A percentile compares a stretch with the other conserved stretches of the same genome.
These are phyloP conservation scores for Bursaphelenchus mucronatus DNA, from an alignment of 1,140 invertebrate species.

Conservation along the genomic window DNA sequence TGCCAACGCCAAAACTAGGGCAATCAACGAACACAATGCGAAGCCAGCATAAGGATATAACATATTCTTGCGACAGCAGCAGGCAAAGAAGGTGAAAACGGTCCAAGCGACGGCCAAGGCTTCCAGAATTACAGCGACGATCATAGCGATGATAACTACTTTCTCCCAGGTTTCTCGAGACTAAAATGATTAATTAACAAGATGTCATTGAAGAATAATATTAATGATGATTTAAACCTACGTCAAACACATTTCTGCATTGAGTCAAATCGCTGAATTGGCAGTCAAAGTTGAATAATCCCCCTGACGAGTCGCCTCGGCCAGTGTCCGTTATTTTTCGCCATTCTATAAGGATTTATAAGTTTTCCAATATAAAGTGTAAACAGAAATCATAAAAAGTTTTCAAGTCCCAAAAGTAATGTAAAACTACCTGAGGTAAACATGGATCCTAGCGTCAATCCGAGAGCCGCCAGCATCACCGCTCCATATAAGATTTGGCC, in stretches of 20 bases:
- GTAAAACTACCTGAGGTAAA: slow-evolving; percentile 34
- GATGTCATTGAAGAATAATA: too few relatives aligned
- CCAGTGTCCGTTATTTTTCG: slow-evolving; percentile 10
- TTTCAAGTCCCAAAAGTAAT: too few relatives aligned
- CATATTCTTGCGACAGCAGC: slow-evolving; percentile 8
- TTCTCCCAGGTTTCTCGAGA: slow-evolving; percentile 13
- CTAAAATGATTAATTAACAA: background rate
- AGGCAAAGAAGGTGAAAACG: slow-evolving; percentile 15
- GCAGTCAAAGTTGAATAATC: slow-evolving; percentile 16
- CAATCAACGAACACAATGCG: slow-evolving; percentile 2
- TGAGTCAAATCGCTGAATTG: too few relatives aligned
- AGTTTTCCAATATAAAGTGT: too few relatives aligned
- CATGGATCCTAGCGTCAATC: slow-evolving; percentile 33
- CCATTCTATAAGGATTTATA: background rate
- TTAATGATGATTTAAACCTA: too few relatives aligned
- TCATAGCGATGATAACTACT: slow-evolving; percentile 15
- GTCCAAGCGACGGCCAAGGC: slow-evolving; percentile 11
- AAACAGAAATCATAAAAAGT: too few relatives aligned
- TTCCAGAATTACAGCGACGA: slow-evolving; percentile 14
- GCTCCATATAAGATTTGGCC: slow-evolving; percentile 45
- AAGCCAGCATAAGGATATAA: slow-evolving; percentile 12
- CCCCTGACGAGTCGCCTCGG: background rate
- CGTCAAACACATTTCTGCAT: too few relatives aligned
- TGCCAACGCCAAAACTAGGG: slow-evolving; percentile 10
- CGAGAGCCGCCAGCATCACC: slow-evolving; percentile 35